phyloP scores from a whole-genome alignment of 1,140 invertebrate genomes.

The Zaprionus taronus region DNA sequence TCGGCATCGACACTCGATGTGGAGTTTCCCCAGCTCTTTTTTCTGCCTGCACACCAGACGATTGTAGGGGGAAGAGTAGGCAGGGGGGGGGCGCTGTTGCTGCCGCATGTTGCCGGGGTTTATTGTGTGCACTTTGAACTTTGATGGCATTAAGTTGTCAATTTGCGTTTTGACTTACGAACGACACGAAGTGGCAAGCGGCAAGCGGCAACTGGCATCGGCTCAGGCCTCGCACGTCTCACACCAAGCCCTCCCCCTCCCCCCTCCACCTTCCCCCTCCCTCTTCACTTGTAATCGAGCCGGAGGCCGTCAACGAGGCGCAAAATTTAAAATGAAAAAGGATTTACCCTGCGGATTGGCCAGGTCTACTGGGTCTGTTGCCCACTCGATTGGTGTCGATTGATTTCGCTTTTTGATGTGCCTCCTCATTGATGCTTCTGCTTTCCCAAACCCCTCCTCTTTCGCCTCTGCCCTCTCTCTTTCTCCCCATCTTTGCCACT shows the following conservation, averaged over 20 bases:
- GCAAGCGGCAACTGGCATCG: no score
- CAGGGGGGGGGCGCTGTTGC: neutral
- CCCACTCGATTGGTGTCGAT: conserved; percentile 18
- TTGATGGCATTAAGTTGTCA: conserved; percentile 80
- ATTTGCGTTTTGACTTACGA: conserved; percentile 71
- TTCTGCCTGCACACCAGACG: neutral
- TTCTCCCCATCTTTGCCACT: neutral
- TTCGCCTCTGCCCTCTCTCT: neutral
- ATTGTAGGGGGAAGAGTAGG: neutral
- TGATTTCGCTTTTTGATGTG: conserved; percentile 26
- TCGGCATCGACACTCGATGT: conserved; percentile 30
- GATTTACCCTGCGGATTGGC: conserved; percentile 43
- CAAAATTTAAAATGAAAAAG: conserved; percentile 44
- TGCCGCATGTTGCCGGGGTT: conserved; percentile 43
- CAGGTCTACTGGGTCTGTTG: neutral
- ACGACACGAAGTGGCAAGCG: conserved; percentile 39
- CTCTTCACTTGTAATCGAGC: neutral
- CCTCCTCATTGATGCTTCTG: no score
- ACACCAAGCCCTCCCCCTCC: neutral
- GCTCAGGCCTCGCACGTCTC: neutral
- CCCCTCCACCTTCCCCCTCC: neutral
- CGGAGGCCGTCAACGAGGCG: conserved; percentile 13
- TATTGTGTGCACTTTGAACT: conserved; percentile 73
- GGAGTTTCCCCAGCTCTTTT: neutral
- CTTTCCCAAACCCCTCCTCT: neutral